Percentiles rank a stretch among this genome's conserved stretches.
Conservation (phyloP, 1,140 invertebrate genomes). For the Drosophila serrata region DNA sequence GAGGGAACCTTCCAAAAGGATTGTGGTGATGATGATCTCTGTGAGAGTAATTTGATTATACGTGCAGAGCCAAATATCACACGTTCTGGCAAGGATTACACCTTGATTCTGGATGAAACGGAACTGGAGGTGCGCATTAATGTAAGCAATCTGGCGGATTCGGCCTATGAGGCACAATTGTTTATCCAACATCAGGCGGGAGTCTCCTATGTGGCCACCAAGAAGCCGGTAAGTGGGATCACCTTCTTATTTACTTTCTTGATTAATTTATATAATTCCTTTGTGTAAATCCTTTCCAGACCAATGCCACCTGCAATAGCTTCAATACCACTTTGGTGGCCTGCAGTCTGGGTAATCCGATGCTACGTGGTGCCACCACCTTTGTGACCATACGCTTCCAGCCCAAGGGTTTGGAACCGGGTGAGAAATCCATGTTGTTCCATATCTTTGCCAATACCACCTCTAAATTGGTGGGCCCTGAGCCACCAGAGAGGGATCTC, state of each 20-base stretch:
- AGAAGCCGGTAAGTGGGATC: constrained; percentile 83
- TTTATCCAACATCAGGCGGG: constrained; percentile 92
- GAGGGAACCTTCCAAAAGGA: constrained; percentile 96
- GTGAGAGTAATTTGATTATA: constrained; percentile 93
- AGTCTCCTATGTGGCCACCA: constrained; percentile 92
- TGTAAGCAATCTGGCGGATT: constrained; percentile 92
- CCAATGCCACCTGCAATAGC: constrained; percentile 89
- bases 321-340: constrained; percentile 91
- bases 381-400: constrained; percentile 92
- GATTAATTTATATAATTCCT: neutral
- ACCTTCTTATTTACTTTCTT: neutral
- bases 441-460: constrained; percentile 94
- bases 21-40: constrained; percentile 95
- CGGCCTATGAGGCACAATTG: constrained; percentile 95
- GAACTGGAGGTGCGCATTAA: constrained; percentile 92
- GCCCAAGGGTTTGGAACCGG: constrained; percentile 90
- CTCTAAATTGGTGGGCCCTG: constrained; percentile 88
- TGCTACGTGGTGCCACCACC: constrained; percentile 87
- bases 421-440: constrained; percentile 90
- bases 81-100: constrained; percentile 84
- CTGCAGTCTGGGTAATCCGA: constrained; percentile 96
- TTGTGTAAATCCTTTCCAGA: constrained; percentile 31
- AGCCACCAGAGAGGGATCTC: constrained; percentile 86
- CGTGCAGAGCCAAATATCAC: constrained; percentile 88
- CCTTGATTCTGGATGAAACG: constrained; percentile 90